Base-by-base conservation (phyloP, 2,888 invertebrate genomes). In the Barypeithes pellucidus region DNA sequence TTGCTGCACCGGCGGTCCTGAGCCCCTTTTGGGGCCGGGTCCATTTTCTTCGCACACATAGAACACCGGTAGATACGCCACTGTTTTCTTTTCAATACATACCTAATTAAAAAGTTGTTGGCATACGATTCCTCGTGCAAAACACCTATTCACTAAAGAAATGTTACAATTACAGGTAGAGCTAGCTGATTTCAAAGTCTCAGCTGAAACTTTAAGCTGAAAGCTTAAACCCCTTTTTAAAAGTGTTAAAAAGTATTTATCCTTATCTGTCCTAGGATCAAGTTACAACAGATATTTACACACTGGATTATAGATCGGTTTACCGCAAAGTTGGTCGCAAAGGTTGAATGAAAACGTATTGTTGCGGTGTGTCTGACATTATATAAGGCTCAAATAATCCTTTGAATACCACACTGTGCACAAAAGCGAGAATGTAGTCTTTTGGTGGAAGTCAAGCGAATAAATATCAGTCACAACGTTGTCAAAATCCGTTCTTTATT, bases 391-490 rank as follows among this genome's bases (percentile, higher is more conserved):
- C 65, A 61, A 72, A 74, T 78, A 82, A 82, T 81, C 82, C 81
- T 79, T 81, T 80, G 81, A 80, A 81, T 79, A 76, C 80, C 63
- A 69, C 71, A 79, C 77, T 74, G 77, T 77, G 65, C 78, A 80
- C 79, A 81, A 77, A 70, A 76, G 72, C 75, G 73, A 73, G 77
- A 78, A 80, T 79, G 72, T 63, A 66, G 71, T 78, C 79, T 79
- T 80, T 80, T 76, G 77, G 50, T 75, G 75, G 77, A 79, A 81
- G 77, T 81, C 81, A 80, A 76, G 78, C 82, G 80, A 77, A 77
- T 80, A 81, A 82, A 82, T 79, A 81, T 80, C 80, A 80, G 82
- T 81, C 82, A 82, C 80, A 82, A 82, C 81, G 78, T 77, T 78
- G 79, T 81, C 80, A 80, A 79, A 81, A 76, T 70, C 72, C 73